These are phyloP conservation scores for Drosophila quadrilineata DNA, from an alignment of 1,140 invertebrate species.

Conservation along the genomic window DNA sequence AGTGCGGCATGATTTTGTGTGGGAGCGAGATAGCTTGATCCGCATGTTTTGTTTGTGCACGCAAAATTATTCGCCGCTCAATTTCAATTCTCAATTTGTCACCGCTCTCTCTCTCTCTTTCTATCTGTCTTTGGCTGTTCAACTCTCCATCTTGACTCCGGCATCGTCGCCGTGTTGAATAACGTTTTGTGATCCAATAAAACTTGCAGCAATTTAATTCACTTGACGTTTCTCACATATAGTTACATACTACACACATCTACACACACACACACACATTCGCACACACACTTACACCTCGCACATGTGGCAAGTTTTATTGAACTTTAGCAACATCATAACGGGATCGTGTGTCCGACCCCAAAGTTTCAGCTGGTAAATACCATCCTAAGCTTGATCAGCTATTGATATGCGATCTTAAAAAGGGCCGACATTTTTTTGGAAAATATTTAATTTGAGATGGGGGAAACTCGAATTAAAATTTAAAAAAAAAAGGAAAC, in stretches of 20 bases:
- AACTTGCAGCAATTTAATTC: slow-evolving; percentile 76
- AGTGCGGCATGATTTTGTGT: background rate
- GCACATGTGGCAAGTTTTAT: slow-evolving; percentile 62
- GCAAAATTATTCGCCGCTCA: slow-evolving; percentile 49
- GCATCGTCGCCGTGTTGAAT: slow-evolving; percentile 60
- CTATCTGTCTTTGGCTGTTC: too few species aligned
- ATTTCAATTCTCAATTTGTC: slow-evolving; percentile 34
- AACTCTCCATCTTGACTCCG: slow-evolving; percentile 43
- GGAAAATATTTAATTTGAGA: too few species aligned
- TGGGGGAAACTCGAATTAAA: background rate
- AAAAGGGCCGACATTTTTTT: too few species aligned
- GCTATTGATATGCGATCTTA: too few species aligned
- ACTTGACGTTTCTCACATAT: slow-evolving; percentile 57
- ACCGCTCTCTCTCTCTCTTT: too few species aligned
- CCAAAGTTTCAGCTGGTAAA: slow-evolving; percentile 3
- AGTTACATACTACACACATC: slow-evolving; percentile 22
- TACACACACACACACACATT: background rate
- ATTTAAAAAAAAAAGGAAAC: too few species aligned
- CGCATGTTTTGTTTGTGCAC: slow-evolving; percentile 38
- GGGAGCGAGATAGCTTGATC: background rate
- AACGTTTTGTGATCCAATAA: slow-evolving; percentile 79
- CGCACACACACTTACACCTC: too few species aligned
- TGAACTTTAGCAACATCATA: slow-evolving; percentile 47
- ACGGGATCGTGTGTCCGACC: slow-evolving; percentile 13
- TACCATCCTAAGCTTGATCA: slow-evolving; percentile 2